Evolutionary conservation across 2,113 vertebrate species (phyloP), one percentile per base, ranked within the genome.

Genomic region (Corythaeola cristata): DNA sequence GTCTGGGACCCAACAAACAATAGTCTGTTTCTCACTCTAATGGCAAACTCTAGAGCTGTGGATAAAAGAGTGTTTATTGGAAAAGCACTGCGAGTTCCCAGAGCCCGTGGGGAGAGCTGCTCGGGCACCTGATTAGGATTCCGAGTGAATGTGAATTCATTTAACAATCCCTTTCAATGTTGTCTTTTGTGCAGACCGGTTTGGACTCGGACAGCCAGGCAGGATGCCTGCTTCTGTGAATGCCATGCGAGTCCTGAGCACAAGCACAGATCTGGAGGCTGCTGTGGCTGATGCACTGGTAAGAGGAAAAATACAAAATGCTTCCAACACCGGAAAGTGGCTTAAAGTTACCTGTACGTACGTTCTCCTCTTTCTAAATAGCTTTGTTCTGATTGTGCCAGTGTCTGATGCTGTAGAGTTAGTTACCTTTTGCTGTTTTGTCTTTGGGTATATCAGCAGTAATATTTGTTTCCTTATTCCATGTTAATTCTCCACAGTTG

Each of bases 201-300:
- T 99, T 94, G 99, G 99, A 67, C 98, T 99, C 69, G 98, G 99
- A 59, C 99, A 99, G 96, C 98, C 99, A 96, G 99, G 99, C 76
- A 98, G 99, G 85, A 98, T 99, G 93, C 99, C 99, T 85, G 99
- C 99, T 12, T 99, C 99, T 9, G 98, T 99, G 90, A 99, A 99
- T 71, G 99, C 99, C 92, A 99, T 99, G 99, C 97, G 99, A 91
- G 99, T 99, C 59, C 97, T 99, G 53, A 99, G 99, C 97, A 99
- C 99, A 3, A 99, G 99, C 91, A 99, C 99, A 4, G 99, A 99
- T 91, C 98, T 99, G 90, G 99, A 99, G 94, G 99, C 99, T 26
- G 99, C 99, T 0, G 99, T 99, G 11, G 99, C 99, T 0, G 99
- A 99, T 91, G 99, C 99, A 95, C 97, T 99, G 99, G 99, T 99